phyloP scores from a whole-genome alignment of 1,140 invertebrate genomes.

The Tenebrio molitor region DNA sequence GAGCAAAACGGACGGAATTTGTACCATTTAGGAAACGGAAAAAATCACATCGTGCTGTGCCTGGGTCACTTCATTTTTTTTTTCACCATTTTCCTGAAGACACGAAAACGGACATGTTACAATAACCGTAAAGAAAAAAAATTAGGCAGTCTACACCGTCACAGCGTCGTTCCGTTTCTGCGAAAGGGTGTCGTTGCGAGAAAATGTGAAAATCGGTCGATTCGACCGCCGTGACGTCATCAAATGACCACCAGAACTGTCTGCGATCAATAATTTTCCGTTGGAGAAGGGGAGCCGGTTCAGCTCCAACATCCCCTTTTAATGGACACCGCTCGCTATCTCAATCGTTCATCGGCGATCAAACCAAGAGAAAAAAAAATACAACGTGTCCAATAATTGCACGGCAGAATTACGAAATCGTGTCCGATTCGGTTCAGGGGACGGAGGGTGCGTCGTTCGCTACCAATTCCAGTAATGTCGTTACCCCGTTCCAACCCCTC shows the following conservation, averaged over 20 bases:
- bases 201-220: constrained; percentile 55
- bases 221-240: constrained; percentile 63
- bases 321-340: constrained; percentile 25
- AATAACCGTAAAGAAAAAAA: too few relatives aligned
- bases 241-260: constrained; percentile 57
- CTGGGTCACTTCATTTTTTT: neutral
- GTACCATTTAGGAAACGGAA: too few relatives aligned
- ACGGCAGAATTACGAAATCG: constrained; percentile 21
- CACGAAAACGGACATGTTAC: neutral
- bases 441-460: neutral
- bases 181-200: constrained; percentile 33
- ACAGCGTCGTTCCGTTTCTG: constrained; percentile 15
- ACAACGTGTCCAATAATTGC: constrained; percentile 20
- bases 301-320: constrained; percentile 18
- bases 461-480: neutral
- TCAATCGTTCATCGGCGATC: neutral
- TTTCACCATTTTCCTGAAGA: constrained; percentile 1
- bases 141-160: neutral
- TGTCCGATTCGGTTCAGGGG: neutral
- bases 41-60: constrained; percentile 49
- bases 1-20: constrained; percentile 45
- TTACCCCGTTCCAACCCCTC: constrained; percentile 4
- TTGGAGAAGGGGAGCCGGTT: neutral
- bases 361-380: constrained; percentile 16
- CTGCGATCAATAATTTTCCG: constrained; percentile 62